A percentile compares a stretch with the other conserved stretches of the same genome.
Evolutionary conservation across 2,113 vertebrate genomes (phyloP).

Genomic region (Coturnix japonica): DNA sequence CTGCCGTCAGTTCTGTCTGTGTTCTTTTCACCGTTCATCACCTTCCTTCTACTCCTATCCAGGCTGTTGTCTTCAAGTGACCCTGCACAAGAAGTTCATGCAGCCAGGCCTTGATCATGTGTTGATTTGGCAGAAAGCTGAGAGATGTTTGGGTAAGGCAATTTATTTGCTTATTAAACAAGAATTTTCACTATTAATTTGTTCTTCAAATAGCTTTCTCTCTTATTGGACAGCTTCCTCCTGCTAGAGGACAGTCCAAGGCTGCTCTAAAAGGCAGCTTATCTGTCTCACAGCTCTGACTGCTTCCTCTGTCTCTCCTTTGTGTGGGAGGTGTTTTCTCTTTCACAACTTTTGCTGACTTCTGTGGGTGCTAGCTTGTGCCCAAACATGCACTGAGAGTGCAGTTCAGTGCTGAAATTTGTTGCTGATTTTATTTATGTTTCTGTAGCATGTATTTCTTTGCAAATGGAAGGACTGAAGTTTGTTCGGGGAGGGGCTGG

Average conservation of each 20-base stretch:
- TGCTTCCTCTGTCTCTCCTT: constrained; percentile 68
- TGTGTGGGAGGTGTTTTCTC: constrained; percentile 75
- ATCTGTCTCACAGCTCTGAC: constrained; percentile 61
- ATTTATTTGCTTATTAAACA: not conserved
- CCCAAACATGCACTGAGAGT: constrained; percentile 60
- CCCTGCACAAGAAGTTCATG: not conserved
- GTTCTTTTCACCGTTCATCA: not conserved
- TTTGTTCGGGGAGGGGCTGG: not conserved
- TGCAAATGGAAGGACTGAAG: not conserved
- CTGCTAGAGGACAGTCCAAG: constrained; percentile 47
- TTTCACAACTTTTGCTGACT: constrained; percentile 74
- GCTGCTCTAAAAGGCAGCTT: constrained; percentile 69
- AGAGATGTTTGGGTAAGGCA: constrained; percentile 8
- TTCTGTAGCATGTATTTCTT: constrained; percentile 22
- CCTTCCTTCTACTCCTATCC: not conserved
- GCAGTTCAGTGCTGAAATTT: constrained; percentile 28
- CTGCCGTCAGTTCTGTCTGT: not conserved
- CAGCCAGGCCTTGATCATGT: constrained; percentile 28
- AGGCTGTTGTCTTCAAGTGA: not conserved
- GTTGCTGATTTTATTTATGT: not conserved
- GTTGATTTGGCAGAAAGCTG: constrained; percentile 40
- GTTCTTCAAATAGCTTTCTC: constrained; percentile 58
- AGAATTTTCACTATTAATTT: constrained; percentile 50
- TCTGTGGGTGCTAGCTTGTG: constrained; percentile 58
- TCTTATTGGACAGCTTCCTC: constrained; percentile 53